These are phyloP conservation scores for Sphaeramia orbicularis DNA, from an alignment of 2,797 vertebrate genomes.

Conservation along the genomic window DNA sequence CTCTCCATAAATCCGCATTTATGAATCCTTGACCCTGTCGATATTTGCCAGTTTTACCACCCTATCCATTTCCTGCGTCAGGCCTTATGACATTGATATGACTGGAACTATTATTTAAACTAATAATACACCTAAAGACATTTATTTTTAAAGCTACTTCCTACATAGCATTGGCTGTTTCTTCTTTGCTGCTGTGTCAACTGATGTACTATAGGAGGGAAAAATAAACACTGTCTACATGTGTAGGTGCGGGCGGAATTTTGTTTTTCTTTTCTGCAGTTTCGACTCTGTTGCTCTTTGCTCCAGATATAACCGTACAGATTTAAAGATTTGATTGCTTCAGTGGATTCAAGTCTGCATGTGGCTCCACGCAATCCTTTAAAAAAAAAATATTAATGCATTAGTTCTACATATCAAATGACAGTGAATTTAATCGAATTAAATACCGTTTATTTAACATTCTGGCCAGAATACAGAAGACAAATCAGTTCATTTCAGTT, in stretches of 20 bases:
- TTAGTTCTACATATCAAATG: background rate
- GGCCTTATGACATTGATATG: constrained; percentile 51
- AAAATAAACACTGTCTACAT: constrained; percentile 56
- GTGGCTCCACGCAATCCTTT: background rate
- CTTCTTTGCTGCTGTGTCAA: constrained; percentile 32
- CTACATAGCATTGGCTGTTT: constrained; percentile 30
- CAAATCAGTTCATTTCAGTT: too few relatives aligned
- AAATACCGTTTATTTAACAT: background rate
- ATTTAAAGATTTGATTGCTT: constrained; percentile 35
- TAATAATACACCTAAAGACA: constrained; percentile 37
- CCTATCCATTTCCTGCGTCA: constrained; percentile 33
- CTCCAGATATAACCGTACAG: constrained; percentile 23
- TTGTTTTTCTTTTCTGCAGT: constrained; percentile 8
- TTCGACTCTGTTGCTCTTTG: constrained; percentile 37
- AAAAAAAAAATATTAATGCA: background rate
- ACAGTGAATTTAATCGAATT: constrained; percentile 15
- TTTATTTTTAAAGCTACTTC: constrained; percentile 59
- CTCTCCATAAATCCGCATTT: constrained; percentile 48
- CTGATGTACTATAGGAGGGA: constrained; percentile 56
- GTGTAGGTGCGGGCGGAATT: constrained; percentile 21
- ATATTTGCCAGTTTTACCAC: constrained; percentile 35
- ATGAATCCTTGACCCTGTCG: constrained; percentile 32
- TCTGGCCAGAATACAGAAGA: background rate
- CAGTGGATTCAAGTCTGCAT: background rate
- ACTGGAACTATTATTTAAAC: constrained; percentile 37